These are phyloP conservation scores for Macquaria ambigua DNA, from an alignment of 2,113 vertebrate species.

Conservation along the genomic window DNA sequence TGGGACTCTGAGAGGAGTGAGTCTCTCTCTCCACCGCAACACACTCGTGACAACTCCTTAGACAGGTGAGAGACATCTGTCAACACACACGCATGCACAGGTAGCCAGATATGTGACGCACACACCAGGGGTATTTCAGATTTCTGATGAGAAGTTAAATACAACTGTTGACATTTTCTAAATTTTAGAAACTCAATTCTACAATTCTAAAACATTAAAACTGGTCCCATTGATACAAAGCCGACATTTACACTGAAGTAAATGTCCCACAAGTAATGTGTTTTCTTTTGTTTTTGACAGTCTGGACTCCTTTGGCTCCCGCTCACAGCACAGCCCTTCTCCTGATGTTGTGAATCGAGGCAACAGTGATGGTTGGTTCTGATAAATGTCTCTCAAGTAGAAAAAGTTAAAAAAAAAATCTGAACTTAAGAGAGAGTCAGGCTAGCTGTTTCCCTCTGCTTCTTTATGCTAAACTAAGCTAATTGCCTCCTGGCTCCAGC, in stretches of 20 bases:
- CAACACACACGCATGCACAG: conserved; percentile 10
- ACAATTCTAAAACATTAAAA: neutral
- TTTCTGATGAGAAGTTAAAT: neutral
- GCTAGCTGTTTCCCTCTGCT: neutral
- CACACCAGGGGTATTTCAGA: neutral
- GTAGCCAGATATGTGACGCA: neutral
- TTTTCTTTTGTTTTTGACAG: conserved; percentile 84
- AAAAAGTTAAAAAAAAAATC: neutral
- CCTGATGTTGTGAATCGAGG: conserved; percentile 94
- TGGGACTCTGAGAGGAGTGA: conserved; percentile 98
- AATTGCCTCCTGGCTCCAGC: no score
- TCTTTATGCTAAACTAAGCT: neutral
- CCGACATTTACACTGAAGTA: neutral
- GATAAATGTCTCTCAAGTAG: neutral
- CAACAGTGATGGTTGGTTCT: conserved; percentile 91
- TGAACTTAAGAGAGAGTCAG: neutral
- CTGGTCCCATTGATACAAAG: neutral
- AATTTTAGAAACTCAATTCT: neutral
- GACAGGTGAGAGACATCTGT: conserved; percentile 77
- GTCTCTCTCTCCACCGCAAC: conserved; percentile 94
- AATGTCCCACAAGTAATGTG: neutral
- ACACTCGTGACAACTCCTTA: conserved; percentile 93
- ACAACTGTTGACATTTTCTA: neutral
- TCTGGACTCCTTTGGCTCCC: conserved; percentile 96
- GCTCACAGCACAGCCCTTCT: conserved; percentile 94